Conservation (phyloP, 2,888 invertebrate species). For the Trypoxylon attenuatum region DNA sequence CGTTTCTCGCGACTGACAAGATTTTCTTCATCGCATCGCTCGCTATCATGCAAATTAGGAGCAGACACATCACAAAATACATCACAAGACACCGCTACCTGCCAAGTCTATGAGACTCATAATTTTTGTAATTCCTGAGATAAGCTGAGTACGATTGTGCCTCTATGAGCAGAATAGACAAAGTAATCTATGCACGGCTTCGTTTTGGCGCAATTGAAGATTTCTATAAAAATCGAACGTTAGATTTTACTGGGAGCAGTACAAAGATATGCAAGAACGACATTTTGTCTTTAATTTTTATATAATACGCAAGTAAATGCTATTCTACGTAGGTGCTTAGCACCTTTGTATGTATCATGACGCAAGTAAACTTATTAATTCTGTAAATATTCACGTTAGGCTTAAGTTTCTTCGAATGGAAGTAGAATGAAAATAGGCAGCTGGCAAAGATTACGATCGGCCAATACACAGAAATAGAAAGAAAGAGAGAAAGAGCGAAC, state of each 20-base stretch:
- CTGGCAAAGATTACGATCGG: slow-evolving; percentile 44
- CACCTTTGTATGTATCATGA: slow-evolving; percentile 53
- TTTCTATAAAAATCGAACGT: slow-evolving; percentile 54
- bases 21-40: too few species aligned
- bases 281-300: slow-evolving; percentile 70
- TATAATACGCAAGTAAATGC: slow-evolving; percentile 54
- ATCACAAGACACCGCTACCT: too few species aligned
- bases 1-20: too few species aligned
- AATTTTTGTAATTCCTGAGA: slow-evolving; percentile 54
- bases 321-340: slow-evolving; percentile 50
- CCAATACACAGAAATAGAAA: too few species aligned
- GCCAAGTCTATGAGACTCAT: too few species aligned
- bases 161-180: slow-evolving; percentile 45
- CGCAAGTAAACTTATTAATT: slow-evolving; percentile 48
- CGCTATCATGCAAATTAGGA: too few species aligned
- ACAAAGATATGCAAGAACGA: slow-evolving; percentile 67
- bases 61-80: too few species aligned
- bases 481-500: too few species aligned
- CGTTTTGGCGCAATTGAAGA: slow-evolving; percentile 52
- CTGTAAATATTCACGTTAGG: slow-evolving; percentile 63
- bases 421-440: slow-evolving; percentile 53
- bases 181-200: slow-evolving; percentile 52
- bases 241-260: slow-evolving; percentile 64
- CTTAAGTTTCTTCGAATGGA: slow-evolving; percentile 56
- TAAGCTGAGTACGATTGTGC: slow-evolving; percentile 46